Percentiles rank a stretch among this genome's conserved stretches.
These are phyloP conservation scores for Nyctibius grandis DNA, from an alignment of 2,797 vertebrate genomes.

Conservation along the genomic window DNA sequence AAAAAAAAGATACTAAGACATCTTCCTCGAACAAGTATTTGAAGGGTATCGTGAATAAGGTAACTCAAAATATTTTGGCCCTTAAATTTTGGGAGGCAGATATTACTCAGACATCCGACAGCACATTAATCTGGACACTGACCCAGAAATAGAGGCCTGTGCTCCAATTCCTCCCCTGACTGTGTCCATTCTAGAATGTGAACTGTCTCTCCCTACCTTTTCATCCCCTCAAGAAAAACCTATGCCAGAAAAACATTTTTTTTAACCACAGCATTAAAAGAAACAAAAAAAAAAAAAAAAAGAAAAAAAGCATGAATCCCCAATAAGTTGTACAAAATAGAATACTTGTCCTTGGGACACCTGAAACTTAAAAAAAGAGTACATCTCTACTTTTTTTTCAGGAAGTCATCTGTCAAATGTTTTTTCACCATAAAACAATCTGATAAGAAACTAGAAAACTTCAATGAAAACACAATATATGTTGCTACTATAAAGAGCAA, in stretches of 20 bases:
- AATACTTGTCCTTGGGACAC: not conserved
- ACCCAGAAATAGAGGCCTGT: not conserved
- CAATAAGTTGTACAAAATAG: not conserved
- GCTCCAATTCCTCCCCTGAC: not conserved
- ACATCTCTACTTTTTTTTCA: not conserved
- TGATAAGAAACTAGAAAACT: not conserved
- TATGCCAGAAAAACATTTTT: not conserved
- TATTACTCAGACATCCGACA: not conserved
- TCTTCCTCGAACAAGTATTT: not conserved
- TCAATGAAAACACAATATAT: not conserved
- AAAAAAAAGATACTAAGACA: not conserved
- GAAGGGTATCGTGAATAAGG: not conserved
- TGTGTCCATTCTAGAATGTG: not conserved
- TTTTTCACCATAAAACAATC: not conserved
- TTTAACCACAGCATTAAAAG: not conserved
- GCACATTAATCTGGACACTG: not conserved
- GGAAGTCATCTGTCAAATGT: not conserved
- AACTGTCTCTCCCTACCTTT: not conserved
- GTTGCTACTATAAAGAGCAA: not conserved
- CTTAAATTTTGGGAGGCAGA: not conserved
- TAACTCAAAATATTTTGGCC: not conserved
- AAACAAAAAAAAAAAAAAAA: not conserved
- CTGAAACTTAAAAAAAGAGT: not conserved
- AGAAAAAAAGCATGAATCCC: not conserved
- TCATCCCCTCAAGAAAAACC: not conserved